These are phyloP conservation scores for Rhineura floridana DNA, from an alignment of 2,113 vertebrate genomes.

Conservation along the genomic window DNA sequence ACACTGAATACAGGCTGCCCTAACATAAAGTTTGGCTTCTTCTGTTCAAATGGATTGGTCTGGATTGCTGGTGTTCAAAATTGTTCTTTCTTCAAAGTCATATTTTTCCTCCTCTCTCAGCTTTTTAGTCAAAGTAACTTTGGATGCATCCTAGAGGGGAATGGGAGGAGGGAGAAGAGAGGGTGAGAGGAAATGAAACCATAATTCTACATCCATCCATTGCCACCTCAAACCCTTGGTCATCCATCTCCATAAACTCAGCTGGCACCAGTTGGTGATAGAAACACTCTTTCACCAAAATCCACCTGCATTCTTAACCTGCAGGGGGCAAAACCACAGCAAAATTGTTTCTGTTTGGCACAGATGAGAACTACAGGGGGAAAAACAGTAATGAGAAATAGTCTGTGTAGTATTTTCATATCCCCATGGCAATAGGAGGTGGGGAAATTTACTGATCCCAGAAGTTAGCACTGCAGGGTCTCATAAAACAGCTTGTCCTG, in stretches of 20 bases:
- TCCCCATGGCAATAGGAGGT: conserved; percentile 28
- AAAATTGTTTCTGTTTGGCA: conserved; percentile 51
- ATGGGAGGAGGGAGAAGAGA: neutral
- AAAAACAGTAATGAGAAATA: conserved; percentile 57
- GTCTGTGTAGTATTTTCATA: conserved; percentile 1
- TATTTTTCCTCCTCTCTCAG: conserved; percentile 6
- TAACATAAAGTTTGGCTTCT: no score
- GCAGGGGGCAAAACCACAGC: conserved; percentile 17
- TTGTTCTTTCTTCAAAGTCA: neutral
- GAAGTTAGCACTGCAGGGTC: conserved; percentile 6
- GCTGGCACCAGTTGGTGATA: conserved; percentile 51
- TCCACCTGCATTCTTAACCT: conserved; percentile 54
- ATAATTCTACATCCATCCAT: conserved; percentile 3
- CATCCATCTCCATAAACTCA: conserved; percentile 40
- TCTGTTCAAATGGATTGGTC: conserved; percentile 29
- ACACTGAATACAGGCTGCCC: neutral
- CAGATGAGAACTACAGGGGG: conserved; percentile 47
- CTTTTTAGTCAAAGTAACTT: conserved; percentile 21
- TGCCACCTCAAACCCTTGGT: conserved; percentile 10
- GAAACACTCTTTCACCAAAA: conserved; percentile 51
- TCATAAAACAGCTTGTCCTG: conserved; percentile 13
- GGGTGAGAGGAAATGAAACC: neutral
- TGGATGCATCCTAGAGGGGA: neutral
- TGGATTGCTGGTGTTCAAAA: conserved; percentile 2
- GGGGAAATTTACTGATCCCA: conserved; percentile 42